Evolutionary conservation across 2,797 vertebrate genomes (phyloP).

Genomic region (Anisognathus igniventris): DNA sequence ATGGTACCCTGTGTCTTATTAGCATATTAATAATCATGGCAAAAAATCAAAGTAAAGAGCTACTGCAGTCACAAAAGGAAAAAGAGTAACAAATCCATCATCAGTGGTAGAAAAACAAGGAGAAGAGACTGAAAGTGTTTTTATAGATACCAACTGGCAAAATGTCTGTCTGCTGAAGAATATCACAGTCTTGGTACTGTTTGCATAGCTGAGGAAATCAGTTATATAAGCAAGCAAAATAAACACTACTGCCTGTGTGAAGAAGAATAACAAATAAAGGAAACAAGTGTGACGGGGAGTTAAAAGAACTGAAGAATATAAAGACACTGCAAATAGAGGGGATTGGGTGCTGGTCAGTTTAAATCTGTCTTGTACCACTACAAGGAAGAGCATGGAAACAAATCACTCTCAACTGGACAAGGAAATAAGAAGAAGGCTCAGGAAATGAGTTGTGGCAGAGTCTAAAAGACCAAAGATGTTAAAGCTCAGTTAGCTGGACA

Average conservation of each 20-base stretch:
- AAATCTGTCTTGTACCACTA: background rate
- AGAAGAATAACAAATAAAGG: background rate
- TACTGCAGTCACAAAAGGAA: background rate
- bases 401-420: background rate
- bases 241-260: background rate
- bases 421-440: background rate
- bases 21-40: background rate
- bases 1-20: background rate
- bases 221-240: constrained; percentile 2
- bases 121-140: background rate
- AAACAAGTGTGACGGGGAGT: background rate
- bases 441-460: background rate
- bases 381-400: background rate
- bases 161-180: background rate
- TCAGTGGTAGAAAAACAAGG: background rate
- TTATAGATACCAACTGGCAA: background rate
- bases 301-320: background rate
- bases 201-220: constrained; percentile 7
- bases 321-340: background rate
- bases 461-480: background rate
- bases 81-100: background rate
- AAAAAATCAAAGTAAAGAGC: background rate
- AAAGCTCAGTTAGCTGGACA: background rate
- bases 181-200: background rate
- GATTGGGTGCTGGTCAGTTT: background rate